phyloP scores from a whole-genome alignment of 2,888 invertebrate genomes.

The Calliopum simillimum region DNA sequence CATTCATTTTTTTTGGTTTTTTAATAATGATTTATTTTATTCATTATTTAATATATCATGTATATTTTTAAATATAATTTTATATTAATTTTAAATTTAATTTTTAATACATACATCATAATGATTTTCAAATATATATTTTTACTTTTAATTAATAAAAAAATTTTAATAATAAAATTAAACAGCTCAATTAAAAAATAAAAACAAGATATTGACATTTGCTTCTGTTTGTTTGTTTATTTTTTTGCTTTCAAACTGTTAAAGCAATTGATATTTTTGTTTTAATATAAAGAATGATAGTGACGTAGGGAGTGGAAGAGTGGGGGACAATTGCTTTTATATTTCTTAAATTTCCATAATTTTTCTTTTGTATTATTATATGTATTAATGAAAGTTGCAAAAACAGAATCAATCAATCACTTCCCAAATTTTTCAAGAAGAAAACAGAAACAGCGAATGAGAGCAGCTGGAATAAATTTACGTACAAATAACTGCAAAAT shows the following conservation, averaged over 20 bases:
- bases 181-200: constrained; percentile 30
- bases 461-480: constrained; percentile 27
- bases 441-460: constrained; percentile 10
- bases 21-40: constrained; percentile 36
- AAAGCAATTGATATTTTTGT: constrained; percentile 16
- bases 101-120: constrained; percentile 61
- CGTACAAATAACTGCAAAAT: constrained; percentile 29
- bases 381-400: constrained; percentile 16
- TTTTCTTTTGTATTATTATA: constrained; percentile 4
- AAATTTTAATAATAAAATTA: constrained; percentile 35
- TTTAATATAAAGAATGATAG: constrained; percentile 9
- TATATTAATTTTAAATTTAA: constrained; percentile 60
- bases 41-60: constrained; percentile 40
- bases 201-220: constrained; percentile 24
- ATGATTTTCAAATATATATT: constrained; percentile 52
- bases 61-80: constrained; percentile 53
- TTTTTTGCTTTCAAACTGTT: constrained; percentile 13
- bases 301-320: constrained; percentile 1
- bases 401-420: constrained; percentile 3
- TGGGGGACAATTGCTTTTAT: constrained; percentile 9
- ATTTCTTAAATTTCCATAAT: background rate
- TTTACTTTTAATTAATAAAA: constrained; percentile 38
- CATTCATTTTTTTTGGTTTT: background rate
- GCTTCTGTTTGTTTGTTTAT: background rate
- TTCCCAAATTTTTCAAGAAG: constrained; percentile 11